Percentiles rank a stretch among this genome's conserved stretches.
phyloP scores from a whole-genome alignment of 1,140 invertebrate species.

The Tribolium madens region DNA sequence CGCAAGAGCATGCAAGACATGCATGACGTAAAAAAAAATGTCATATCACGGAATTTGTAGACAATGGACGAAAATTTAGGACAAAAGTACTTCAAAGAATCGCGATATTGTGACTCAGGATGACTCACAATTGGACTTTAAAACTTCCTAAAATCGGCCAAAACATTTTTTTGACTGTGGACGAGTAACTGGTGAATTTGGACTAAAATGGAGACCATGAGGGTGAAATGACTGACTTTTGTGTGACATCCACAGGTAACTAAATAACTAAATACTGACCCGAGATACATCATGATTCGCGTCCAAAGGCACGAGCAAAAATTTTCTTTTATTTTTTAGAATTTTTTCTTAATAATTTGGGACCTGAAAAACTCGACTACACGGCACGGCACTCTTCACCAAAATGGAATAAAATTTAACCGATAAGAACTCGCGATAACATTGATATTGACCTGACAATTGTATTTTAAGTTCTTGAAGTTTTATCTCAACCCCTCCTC shows the following conservation, averaged over 20 bases:
- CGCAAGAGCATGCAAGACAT: background rate
- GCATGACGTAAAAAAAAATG: background rate
- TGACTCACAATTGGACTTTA: background rate
- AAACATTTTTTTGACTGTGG: background rate
- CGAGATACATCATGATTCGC: background rate
- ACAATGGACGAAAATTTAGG: background rate
- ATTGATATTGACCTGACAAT: slow-evolving; percentile 6
- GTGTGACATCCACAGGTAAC: slow-evolving; percentile 19
- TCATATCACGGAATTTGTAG: background rate
- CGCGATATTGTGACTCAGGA: background rate
- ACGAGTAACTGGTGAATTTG: slow-evolving; percentile 18
- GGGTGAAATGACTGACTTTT: slow-evolving; percentile 1
- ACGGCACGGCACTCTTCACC: background rate
- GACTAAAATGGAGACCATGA: background rate
- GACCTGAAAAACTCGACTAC: background rate
- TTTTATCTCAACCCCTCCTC: slow-evolving; percentile 28
- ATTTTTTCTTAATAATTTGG: background rate
- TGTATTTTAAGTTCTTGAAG: slow-evolving; percentile 1
- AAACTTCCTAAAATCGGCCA: background rate
- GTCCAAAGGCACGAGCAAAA: slow-evolving; percentile 11
- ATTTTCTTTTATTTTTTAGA: background rate
- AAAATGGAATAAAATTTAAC: background rate
- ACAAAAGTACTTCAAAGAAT: background rate
- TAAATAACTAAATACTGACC: background rate
- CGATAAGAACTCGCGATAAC: background rate